phyloP scores from a whole-genome alignment of 2,888 invertebrate species.

The Luperina testacea region DNA sequence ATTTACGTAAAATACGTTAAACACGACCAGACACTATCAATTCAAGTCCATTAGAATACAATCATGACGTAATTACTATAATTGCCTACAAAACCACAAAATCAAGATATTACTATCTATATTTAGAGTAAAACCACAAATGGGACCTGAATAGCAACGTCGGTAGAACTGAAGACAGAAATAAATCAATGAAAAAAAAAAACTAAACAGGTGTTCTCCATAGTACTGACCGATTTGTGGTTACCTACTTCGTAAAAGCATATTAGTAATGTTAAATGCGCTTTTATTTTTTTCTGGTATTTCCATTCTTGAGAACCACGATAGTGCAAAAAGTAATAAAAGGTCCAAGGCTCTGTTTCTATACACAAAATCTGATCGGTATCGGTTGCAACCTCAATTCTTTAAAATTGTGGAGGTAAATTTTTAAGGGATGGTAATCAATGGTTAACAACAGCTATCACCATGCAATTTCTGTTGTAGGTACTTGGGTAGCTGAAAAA shows the following conservation, averaged over 20 bases:
- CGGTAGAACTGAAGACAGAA: neutral
- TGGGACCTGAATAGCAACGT: neutral
- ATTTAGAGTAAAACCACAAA: constrained; percentile 46
- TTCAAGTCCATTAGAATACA: neutral
- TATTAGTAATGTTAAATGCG: neutral
- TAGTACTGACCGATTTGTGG: constrained; percentile 39
- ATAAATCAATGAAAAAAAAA: constrained; percentile 5
- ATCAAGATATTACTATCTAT: constrained; percentile 7
- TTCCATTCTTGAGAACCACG: neutral
- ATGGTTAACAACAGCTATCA: no score
- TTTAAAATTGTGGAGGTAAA: neutral
- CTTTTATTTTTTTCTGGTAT: neutral
- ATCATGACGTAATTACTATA: constrained; percentile 12
- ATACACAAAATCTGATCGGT: neutral
- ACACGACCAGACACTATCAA: neutral
- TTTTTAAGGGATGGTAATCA: neutral
- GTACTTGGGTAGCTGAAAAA: no score
- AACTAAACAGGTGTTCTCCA: neutral
- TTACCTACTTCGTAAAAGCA: neutral
- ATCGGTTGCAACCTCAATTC: neutral
- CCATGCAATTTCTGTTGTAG: no score
- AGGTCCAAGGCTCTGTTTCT: neutral
- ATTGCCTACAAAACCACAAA: constrained; percentile 36
- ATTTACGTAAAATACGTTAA: constrained; percentile 12
- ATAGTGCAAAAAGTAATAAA: neutral